Evolutionary conservation across 2,888 invertebrate species (phyloP), one percentile per base, ranked within the genome.

Genomic region (Hyppa rectilinea): DNA sequence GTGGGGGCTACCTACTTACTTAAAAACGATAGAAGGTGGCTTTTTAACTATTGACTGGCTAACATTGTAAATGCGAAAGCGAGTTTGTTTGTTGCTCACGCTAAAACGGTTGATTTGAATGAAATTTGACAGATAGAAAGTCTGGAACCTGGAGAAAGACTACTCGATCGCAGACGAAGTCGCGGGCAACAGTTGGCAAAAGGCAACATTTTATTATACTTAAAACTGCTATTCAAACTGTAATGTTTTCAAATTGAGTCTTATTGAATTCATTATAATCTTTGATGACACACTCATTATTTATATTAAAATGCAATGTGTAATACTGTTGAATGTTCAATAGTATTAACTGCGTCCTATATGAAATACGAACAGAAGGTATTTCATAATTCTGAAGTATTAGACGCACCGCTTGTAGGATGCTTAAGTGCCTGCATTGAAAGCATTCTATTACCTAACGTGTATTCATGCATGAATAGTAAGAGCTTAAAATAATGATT

Each of bases 401-500:
- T 63, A 56, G 49, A 82, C 56, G 64, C 53, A 72, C 20, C 47
- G 73, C 65, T 78, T 82, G 72, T 81, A 83, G 82, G 80, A 80
- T 56, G 75, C 75, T 85, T 81, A 84, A 85, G 75, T 75, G 73
- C 58, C 64, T 71, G 73, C 81, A 82, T 83, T 81, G 82, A 82
- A 83, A 81, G 73, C 76, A 78, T 80, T 81, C 80, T 82, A 85
- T 86, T 87, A 80, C 82, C 75, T 80, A 84, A 85, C 81, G 75
- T 72, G 80, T 81, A 83, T 82, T 83, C 85, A 83, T 69, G 68
- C 73, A 75, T 85, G 80, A 78, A 85, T 78, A 36, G 78, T 66
- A 43, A 79, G 84, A 83, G 83, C 78, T 84, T 86, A 78, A 84
- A 87, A 80, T 83, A 82, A 85, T 87, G 87, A 87, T 88, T 88